phyloP scores from a whole-genome alignment of 2,888 invertebrate genomes.

The Rhagonycha fulva region DNA sequence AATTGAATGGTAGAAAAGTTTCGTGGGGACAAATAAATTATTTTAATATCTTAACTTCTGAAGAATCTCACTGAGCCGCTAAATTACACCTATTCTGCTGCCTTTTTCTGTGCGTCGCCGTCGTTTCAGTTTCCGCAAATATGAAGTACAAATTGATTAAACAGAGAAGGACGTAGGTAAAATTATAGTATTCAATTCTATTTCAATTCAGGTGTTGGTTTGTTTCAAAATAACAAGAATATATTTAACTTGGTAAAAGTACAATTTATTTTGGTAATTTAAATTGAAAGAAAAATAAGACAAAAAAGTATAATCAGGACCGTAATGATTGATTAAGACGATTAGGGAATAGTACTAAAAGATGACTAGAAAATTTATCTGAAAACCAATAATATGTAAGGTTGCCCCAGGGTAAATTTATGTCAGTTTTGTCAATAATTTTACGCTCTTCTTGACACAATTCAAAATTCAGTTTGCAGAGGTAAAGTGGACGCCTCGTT shows the following conservation, averaged over 20 bases:
- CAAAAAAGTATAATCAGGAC: neutral
- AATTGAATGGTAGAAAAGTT: constrained; percentile 11
- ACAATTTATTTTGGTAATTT: neutral
- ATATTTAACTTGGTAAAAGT: neutral
- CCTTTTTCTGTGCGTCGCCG: neutral
- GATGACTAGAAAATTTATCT: neutral
- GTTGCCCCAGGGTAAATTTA: neutral
- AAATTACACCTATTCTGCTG: constrained; percentile 15
- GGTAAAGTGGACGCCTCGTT: neutral
- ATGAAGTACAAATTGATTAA: neutral
- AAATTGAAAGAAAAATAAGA: neutral
- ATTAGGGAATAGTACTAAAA: neutral
- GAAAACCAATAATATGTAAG: neutral
- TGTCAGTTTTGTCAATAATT: neutral
- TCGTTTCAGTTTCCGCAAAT: neutral
- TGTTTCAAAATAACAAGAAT: neutral
- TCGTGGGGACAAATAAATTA: constrained; percentile 29
- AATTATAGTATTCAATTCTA: neutral
- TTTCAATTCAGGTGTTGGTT: neutral
- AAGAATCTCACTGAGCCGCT: constrained; percentile 22
- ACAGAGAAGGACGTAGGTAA: neutral
- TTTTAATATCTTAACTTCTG: constrained; percentile 32
- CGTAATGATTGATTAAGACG: neutral
- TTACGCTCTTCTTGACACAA: neutral
- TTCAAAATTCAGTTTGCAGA: neutral